Conservation (phyloP, 2,113 vertebrate species). For the Amblyornis subalaris region DNA sequence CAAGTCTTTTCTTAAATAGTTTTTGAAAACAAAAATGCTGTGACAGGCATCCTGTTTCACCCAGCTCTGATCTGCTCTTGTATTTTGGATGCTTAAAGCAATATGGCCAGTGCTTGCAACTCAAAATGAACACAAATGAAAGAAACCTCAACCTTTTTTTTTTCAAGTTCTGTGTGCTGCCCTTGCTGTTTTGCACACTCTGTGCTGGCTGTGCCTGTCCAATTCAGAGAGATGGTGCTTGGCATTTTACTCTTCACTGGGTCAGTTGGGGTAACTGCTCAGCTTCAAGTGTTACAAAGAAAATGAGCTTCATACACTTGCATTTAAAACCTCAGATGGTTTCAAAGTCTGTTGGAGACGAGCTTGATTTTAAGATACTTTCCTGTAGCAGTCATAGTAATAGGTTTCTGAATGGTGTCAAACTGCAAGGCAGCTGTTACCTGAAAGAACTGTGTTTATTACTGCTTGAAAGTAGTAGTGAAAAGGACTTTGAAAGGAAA, state of each 20-base stretch:
- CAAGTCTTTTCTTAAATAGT: background rate
- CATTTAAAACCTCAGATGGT: background rate
- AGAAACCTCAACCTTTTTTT: background rate
- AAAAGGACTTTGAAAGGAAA: background rate
- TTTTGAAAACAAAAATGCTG: background rate
- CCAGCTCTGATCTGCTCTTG: background rate
- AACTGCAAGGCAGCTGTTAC: background rate
- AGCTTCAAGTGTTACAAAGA: background rate
- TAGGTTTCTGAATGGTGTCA: background rate
- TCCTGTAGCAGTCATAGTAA: background rate
- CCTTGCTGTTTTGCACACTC: background rate
- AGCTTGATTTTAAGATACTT: background rate
- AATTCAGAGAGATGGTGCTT: background rate
- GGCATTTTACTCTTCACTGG: background rate
- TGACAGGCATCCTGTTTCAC: background rate
- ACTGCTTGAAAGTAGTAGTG: background rate
- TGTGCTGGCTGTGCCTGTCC: background rate
- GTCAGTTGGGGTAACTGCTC: background rate
- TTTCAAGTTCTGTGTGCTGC: background rate
- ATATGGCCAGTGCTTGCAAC: background rate
- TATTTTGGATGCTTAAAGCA: background rate
- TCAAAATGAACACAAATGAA: background rate
- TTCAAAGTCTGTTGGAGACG: background rate
- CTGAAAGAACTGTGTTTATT: conserved; percentile 26
- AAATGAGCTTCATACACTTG: background rate